Evolutionary conservation across 2,113 vertebrate species (phyloP).

Genomic region (Melanotaenia duboulayi): DNA sequence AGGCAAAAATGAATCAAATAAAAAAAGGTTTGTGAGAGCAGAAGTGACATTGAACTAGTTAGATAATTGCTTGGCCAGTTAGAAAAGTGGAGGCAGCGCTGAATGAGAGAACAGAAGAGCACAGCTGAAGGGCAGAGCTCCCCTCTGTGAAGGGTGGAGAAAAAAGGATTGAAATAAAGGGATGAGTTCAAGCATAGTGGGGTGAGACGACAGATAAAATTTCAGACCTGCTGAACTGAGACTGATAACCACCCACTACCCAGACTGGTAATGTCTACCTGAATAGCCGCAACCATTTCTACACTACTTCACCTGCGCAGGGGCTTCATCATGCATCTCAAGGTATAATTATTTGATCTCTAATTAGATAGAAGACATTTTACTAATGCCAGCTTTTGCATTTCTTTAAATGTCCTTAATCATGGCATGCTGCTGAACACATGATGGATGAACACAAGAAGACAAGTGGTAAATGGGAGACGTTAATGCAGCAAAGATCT

Average conservation of each 20-base stretch:
- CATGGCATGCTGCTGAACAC: too few relatives aligned
- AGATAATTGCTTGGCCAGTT: conserved; percentile 42
- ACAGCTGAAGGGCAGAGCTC: neutral
- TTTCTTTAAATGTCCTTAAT: too few relatives aligned
- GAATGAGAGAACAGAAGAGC: neutral
- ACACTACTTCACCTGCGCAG: too few relatives aligned
- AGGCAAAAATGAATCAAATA: conserved; percentile 36
- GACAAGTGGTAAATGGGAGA: too few relatives aligned
- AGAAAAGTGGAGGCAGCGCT: conserved; percentile 23
- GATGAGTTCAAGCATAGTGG: conserved; percentile 11
- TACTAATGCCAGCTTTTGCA: too few relatives aligned
- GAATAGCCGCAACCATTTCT: too few relatives aligned
- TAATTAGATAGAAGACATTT: too few relatives aligned
- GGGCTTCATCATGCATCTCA: too few relatives aligned
- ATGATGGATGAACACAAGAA: too few relatives aligned
- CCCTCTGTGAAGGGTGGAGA: neutral
- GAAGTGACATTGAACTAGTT: conserved; percentile 20
- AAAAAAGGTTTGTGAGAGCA: conserved; percentile 30
- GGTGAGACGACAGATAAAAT: neutral
- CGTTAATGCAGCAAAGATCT: too few relatives aligned
- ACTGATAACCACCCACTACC: neutral
- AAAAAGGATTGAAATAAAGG: neutral
- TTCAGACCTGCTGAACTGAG: conserved; percentile 13
- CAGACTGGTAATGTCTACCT: neutral
- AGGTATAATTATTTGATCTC: too few relatives aligned